Conservation (phyloP, 2,888 invertebrate genomes). For the Volucella inflata region DNA sequence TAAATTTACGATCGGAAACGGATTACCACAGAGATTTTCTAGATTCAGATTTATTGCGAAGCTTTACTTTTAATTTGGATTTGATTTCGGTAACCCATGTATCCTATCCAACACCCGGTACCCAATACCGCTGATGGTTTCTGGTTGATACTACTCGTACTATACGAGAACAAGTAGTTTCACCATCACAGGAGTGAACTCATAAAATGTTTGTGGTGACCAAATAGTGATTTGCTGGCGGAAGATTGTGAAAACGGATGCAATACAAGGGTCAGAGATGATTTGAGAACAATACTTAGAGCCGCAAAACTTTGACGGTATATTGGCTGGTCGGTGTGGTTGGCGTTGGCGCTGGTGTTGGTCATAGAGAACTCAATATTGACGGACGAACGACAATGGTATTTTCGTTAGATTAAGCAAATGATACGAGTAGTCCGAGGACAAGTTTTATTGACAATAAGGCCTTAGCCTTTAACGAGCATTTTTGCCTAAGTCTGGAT, state of each 20-base stretch:
- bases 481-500: conserved; percentile 24
- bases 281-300: conserved; percentile 20
- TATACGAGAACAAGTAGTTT: too few relatives aligned
- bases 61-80: conserved; percentile 75
- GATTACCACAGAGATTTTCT: conserved; percentile 75
- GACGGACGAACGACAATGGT: not conserved
- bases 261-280: conserved; percentile 22
- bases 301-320: too few relatives aligned
- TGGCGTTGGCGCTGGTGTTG: conserved; percentile 29
- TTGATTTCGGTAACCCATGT: conserved; percentile 58
- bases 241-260: conserved; percentile 11
- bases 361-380: conserved; percentile 2
- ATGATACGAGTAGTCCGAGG: conserved; percentile 5
- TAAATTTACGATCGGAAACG: conserved; percentile 75
- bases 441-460: conserved; percentile 55
- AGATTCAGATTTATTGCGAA: conserved; percentile 75
- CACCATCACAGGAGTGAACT: conserved; percentile 10
- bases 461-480: conserved; percentile 40
- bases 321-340: conserved; percentile 16
- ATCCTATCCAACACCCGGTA: too few relatives aligned
- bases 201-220: conserved; percentile 46
- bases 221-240: conserved; percentile 59
- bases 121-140: not conserved
- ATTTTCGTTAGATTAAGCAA: conserved; percentile 13
- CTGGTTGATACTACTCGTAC: not conserved